Base-by-base conservation (phyloP, 2,797 vertebrate species). In the Muscicapa striata region DNA sequence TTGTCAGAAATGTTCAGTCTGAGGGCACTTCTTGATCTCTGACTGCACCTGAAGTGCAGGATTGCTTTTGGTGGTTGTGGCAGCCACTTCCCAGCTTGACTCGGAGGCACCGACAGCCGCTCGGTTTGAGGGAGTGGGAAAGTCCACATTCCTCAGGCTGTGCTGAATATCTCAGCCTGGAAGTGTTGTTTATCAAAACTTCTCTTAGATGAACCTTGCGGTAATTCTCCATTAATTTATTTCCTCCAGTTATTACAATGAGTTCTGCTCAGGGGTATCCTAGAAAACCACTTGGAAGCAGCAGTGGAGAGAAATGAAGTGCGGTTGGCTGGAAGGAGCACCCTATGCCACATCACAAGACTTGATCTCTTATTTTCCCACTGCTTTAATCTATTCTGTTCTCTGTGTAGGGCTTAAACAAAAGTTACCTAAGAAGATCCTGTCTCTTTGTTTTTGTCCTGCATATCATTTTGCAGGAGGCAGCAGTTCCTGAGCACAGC, bases 201-300 rank as follows among this genome's bases (percentile, higher is more conserved):
- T 41, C 90, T 96, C 73, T 95, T 34, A 89, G 94, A 95, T 92
- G 94, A 96, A 95, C 94, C 94, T 97, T 95, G 93, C 46, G 62
- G 95, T 96, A 94, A 97, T 95, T 93, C 93, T 96, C 89, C 92
- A 87, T 97, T 95, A 95, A 95, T 95, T 91, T 95, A 96, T 95
- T 96, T 97, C 95, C 95, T 97, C 95, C 95, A 93, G 95, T 96
- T 96, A 96, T 97, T 96, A 94, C 91, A 96, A 96, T 97, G 95
- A 97, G 93, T 92, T 96, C 89, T 96, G 96, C 94, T 95, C 89
- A 86, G 89, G 94, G 95, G 91, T 95, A 93, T 97, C 95, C 95
- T 95, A 78, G 94, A 93, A 96, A 96, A 96, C 94, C 87, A 88
- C 87, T 97, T 97, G 94, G 94, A 96, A 94, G 76, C 79, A 70